phyloP scores from a whole-genome alignment of 2,797 vertebrate species.

The Ceyx erithaca region DNA sequence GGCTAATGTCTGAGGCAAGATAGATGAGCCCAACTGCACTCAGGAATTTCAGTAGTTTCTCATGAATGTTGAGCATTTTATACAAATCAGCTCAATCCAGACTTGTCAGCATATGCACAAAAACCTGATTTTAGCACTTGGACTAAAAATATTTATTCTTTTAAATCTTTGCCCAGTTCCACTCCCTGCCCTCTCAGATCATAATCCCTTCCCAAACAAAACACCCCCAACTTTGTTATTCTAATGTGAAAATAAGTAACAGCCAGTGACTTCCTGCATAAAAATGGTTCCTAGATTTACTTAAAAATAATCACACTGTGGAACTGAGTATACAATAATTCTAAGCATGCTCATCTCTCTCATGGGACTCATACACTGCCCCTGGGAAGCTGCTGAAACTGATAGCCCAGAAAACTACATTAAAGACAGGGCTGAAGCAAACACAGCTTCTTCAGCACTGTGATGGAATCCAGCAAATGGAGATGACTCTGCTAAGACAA shows the following conservation, averaged over 20 bases:
- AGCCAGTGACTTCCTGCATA: neutral
- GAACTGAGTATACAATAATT: neutral
- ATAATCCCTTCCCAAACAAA: slow-evolving; percentile 33
- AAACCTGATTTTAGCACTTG: slow-evolving; percentile 19
- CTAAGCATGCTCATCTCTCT: neutral
- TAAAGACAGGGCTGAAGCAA: neutral
- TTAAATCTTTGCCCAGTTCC: neutral
- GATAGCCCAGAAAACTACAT: neutral
- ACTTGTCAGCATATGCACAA: neutral
- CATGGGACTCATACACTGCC: neutral
- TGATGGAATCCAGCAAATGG: neutral
- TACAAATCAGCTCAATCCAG: neutral
- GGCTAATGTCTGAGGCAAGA: neutral
- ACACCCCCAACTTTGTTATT: neutral
- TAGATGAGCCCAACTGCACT: neutral
- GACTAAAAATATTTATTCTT: slow-evolving; percentile 32
- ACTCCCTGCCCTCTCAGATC: neutral
- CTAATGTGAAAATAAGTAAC: slow-evolving; percentile 6
- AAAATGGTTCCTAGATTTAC: slow-evolving; percentile 1
- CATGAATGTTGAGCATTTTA: slow-evolving; percentile 8
- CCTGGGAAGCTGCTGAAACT: neutral
- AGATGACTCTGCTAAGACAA: neutral
- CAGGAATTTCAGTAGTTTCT: slow-evolving; percentile 24
- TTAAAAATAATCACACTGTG: neutral
- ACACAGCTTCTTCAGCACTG: neutral